These are phyloP conservation scores for Aphis gossypii DNA, from an alignment of 1,140 invertebrate genomes.

Conservation along the genomic window DNA sequence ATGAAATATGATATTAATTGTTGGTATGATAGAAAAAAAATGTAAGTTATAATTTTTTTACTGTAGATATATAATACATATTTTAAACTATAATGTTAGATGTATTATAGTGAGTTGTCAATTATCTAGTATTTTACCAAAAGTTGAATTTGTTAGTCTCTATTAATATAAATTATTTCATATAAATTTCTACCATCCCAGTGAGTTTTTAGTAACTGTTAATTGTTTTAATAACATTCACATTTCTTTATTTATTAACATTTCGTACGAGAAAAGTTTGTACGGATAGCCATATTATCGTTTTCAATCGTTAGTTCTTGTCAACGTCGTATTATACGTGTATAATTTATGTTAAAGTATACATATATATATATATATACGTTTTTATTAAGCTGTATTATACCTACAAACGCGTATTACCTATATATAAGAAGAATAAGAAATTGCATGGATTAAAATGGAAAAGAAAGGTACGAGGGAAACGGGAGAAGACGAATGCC, in stretches of 20 bases:
- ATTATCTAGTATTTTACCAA: neutral
- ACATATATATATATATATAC: neutral
- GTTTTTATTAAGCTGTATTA: conserved; percentile 3
- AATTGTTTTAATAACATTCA: neutral
- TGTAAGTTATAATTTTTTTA: too few species aligned
- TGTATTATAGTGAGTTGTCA: neutral
- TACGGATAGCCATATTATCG: neutral
- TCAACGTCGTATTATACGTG: neutral
- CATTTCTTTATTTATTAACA: neutral
- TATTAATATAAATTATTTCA: neutral
- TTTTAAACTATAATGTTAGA: neutral
- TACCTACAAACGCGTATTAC: neutral
- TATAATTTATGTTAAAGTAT: neutral
- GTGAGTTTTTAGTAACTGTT: neutral
- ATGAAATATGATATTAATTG: too few species aligned
- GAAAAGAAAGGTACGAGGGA: neutral
- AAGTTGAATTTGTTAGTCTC: neutral
- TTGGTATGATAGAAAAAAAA: too few species aligned
- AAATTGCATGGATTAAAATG: conserved; percentile 25
- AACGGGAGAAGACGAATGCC: neutral
- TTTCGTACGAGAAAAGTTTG: neutral
- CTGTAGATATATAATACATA: neutral
- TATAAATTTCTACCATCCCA: neutral
- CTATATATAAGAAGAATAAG: neutral
- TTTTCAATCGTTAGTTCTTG: neutral